Base-by-base conservation (phyloP, 2,888 invertebrate species). In the Drosophila prolongata region DNA sequence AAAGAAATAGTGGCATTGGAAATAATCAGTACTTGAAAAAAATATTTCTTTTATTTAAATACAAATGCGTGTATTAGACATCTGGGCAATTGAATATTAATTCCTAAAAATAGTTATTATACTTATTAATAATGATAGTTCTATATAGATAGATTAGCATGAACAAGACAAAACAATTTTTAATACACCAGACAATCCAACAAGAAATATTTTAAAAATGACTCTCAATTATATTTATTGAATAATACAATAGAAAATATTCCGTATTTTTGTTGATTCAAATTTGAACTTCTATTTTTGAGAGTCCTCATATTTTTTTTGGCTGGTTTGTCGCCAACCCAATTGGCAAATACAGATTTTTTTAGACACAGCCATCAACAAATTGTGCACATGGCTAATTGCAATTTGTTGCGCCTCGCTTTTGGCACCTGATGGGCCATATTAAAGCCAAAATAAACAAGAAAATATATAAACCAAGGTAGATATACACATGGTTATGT, bases 401-500 rank as follows among this genome's bases (percentile, higher is more conserved):
- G 87, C 85, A 69, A 77, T 73, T 66, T 87, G 87, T 84, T 76
- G 85, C 79, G 87, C 79, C 72, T 78, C 79, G 87, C 87, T 79
- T 87, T 85, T 82, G 82, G 82, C 87, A 82, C 87, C 87, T 82
- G 82, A 82, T 82, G 87, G 85, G 82, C 77, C 87, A 82, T 85
- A 68, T 66, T 62, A 60, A 64, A 60, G 50, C 65, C 57, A 68
- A 69, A 59, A 67, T 47, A 73, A 66, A 65, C 46, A 71, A 59
- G 54, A 53, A 59, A 53, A 55, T 52, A 24, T 24, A 49, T 30
- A n/a, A 37, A 13, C 59, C 58, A 57, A 56, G 64, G 61, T 78
- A 70, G 61, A 79, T 79, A 61, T 79, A 64, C 69, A 50, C 64
- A 47, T 47, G 35, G 35, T 35, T 65, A 40, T 65, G 24, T 46